A percentile compares a stretch with the other conserved stretches of the same genome.
phyloP scores from a whole-genome alignment of 2,797 vertebrate species.

The Gambelia wislizenii region DNA sequence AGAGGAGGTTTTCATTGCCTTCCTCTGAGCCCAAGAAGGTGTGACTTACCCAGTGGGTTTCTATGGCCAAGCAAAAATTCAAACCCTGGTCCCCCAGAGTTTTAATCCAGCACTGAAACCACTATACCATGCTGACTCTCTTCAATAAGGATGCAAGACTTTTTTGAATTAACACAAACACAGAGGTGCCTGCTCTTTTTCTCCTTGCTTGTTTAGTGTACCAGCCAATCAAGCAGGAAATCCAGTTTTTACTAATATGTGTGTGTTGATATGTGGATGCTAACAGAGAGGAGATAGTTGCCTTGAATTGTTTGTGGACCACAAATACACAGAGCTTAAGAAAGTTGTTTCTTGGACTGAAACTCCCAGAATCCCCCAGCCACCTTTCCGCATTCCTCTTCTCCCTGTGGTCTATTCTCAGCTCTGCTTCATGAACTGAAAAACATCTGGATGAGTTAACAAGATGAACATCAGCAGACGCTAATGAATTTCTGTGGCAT shows the following conservation, averaged over 20 bases:
- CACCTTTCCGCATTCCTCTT: background rate
- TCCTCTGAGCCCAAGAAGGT: too few species aligned
- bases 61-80: too few species aligned
- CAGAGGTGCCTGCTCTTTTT: background rate
- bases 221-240: background rate
- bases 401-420: background rate
- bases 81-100: too few species aligned
- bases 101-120: too few species aligned
- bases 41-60: too few species aligned
- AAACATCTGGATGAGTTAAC: slow-evolving; percentile 28
- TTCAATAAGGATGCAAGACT: background rate
- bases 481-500: slow-evolving; percentile 20
- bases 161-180: background rate
- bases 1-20: too few species aligned
- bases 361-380: too few species aligned
- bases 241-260: background rate
- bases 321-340: background rate
- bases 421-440: background rate
- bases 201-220: background rate
- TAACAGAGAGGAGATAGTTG: background rate
- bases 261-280: background rate
- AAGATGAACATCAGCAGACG: slow-evolving; percentile 7
- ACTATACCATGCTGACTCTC: too few species aligned
- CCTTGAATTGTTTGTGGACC: background rate
- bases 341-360: too few species aligned